These are phyloP conservation scores for Phytoseiulus persimilis DNA, from an alignment of 2,888 invertebrate genomes.

Conservation along the genomic window DNA sequence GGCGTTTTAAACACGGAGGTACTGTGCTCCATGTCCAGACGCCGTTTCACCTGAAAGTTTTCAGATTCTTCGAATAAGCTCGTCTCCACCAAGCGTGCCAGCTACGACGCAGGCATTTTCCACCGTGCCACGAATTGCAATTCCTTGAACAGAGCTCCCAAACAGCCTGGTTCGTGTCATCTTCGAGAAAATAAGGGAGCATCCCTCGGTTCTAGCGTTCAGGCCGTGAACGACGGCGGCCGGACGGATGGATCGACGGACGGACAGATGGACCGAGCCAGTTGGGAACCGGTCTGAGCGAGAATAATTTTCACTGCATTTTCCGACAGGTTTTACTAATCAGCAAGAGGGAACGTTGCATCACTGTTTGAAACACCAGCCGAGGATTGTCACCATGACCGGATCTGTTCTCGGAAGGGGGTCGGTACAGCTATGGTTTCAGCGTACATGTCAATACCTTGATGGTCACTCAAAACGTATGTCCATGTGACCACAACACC, in stretches of 20 bases:
- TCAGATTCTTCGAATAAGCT: background rate
- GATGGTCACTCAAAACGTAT: background rate
- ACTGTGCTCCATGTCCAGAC: conserved; percentile 61
- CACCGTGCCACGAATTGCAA: background rate
- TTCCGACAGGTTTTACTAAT: background rate
- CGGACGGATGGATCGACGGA: background rate
- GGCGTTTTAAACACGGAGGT: conserved; percentile 24
- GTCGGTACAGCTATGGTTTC: background rate
- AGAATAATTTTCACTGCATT: background rate
- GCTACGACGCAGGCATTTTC: too few species aligned
- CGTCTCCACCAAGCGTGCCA: too few species aligned
- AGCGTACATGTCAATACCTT: background rate
- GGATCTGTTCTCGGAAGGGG: background rate
- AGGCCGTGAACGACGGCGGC: background rate
- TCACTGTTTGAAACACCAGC: background rate
- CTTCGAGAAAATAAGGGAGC: background rate
- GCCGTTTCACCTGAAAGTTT: conserved; percentile 64
- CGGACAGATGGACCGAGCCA: background rate
- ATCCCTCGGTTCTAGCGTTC: background rate
- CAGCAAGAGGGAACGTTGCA: background rate
- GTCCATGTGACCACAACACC: background rate
- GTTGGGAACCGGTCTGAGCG: background rate
- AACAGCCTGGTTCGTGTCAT: background rate
- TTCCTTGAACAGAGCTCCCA: background rate
- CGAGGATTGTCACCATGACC: background rate